Conservation (phyloP, 2,797 vertebrate genomes). For the Cyprinella venusta region DNA sequence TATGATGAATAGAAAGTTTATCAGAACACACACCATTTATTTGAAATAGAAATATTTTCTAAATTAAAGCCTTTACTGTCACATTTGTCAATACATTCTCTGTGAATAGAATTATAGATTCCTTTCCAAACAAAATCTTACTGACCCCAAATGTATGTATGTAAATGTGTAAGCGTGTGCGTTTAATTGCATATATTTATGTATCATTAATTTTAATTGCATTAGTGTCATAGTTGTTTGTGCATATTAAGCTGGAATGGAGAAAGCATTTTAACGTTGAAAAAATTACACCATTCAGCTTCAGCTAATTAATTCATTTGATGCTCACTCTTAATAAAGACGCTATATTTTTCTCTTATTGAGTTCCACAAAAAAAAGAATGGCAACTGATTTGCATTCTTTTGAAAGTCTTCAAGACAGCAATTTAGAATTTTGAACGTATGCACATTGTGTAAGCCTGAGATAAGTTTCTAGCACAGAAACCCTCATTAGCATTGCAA, state of each 20-base stretch:
- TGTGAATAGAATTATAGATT: not conserved
- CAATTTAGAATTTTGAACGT: constrained; percentile 25
- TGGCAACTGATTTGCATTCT: constrained; percentile 45
- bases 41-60: not conserved
- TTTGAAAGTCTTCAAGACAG: constrained; percentile 52
- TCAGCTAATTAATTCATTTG: constrained; percentile 37
- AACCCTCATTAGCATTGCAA: constrained; percentile 29
- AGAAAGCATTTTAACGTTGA: not conserved
- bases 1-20: not conserved
- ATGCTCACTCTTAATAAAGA: constrained; percentile 40
- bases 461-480: constrained; percentile 37
- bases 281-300: not conserved
- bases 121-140: not conserved
- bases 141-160: not conserved
- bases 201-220: not conserved
- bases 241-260: not conserved
- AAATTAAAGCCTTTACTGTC: not conserved
- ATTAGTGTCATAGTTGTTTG: not conserved
- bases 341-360: constrained; percentile 26
- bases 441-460: constrained; percentile 19
- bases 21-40: not conserved
- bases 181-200: not conserved
- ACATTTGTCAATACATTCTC: not conserved
- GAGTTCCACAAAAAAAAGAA: constrained; percentile 10
- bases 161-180: not conserved